Evolutionary conservation across 2,888 invertebrate species (phyloP).

Genomic region (Priocnemis perturbator): DNA sequence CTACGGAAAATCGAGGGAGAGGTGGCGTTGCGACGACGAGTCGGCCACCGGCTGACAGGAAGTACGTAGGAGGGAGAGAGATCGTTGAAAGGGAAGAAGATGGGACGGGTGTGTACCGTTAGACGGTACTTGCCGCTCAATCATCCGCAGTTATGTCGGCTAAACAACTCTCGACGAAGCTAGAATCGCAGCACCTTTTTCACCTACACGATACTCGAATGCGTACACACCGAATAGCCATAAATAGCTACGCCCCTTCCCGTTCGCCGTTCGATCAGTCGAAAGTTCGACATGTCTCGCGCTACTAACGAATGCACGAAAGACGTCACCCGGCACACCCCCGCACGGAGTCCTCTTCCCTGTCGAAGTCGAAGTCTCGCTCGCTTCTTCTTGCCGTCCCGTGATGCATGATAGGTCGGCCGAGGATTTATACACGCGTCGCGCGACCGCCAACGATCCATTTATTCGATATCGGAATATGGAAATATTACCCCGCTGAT

Average conservation of each 20-base stretch:
- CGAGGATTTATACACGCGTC: constrained; percentile 67
- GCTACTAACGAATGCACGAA: constrained; percentile 37
- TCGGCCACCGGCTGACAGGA: constrained; percentile 14
- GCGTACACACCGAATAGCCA: too few species aligned
- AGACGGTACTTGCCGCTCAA: too few species aligned
- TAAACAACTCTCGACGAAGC: too few species aligned
- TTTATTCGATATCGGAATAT: constrained; percentile 71
- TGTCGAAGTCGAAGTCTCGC: constrained; percentile 20
- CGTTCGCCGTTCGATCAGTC: too few species aligned
- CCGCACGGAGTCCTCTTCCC: constrained; percentile 24
- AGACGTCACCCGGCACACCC: constrained; percentile 45
- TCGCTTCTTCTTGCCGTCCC: constrained; percentile 29
- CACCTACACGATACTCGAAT: neutral
- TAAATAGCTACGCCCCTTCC: too few species aligned
- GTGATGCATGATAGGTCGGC: constrained; percentile 67
- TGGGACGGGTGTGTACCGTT: neutral
- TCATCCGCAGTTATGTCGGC: neutral
- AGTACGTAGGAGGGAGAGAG: constrained; percentile 6
- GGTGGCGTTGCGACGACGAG: constrained; percentile 1
- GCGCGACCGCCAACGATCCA: constrained; percentile 63
- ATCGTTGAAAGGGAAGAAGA: constrained; percentile 9
- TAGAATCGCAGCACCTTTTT: too few species aligned
- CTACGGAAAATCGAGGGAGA: constrained; percentile 12
- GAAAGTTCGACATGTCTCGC: constrained; percentile 21
- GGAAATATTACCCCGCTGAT: constrained; percentile 69